Evolutionary conservation across 2,797 vertebrate genomes (phyloP).

Genomic region (Cirrhinus mrigala): DNA sequence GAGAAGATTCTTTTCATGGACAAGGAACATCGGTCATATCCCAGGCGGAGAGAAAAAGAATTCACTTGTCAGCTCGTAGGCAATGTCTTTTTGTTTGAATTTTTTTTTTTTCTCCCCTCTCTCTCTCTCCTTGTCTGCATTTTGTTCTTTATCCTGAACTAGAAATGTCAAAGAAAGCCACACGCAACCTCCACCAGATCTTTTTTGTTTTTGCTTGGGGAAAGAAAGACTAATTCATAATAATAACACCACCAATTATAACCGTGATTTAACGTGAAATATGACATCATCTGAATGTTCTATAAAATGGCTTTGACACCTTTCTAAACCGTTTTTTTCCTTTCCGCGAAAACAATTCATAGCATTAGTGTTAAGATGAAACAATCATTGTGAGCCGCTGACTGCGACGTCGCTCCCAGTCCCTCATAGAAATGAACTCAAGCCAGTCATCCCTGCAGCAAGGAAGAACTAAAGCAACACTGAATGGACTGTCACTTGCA

Average conservation of each 20-base stretch:
- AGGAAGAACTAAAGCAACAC: constrained; percentile 52
- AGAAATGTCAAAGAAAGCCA: constrained; percentile 61
- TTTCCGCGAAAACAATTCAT: constrained; percentile 63
- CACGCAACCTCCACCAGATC: constrained; percentile 52
- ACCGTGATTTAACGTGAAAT: constrained; percentile 65
- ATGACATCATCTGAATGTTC: constrained; percentile 67
- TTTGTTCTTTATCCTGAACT: constrained; percentile 56
- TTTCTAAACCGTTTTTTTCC: constrained; percentile 47
- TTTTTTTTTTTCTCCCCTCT: constrained; percentile 21
- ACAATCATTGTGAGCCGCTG: constrained; percentile 66
- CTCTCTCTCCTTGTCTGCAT: constrained; percentile 47
- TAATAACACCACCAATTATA: constrained; percentile 66
- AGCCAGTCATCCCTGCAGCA: constrained; percentile 46
- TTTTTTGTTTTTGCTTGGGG: constrained; percentile 57
- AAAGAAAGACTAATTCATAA: constrained; percentile 65
- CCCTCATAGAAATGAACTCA: constrained; percentile 63
- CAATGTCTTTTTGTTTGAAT: constrained; percentile 66
- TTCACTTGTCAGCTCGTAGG: constrained; percentile 52
- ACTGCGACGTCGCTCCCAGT: constrained; percentile 60
- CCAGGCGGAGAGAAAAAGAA: constrained; percentile 81
- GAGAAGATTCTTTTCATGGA: constrained; percentile 83
- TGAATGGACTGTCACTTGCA: constrained; percentile 24
- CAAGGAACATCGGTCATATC: constrained; percentile 95
- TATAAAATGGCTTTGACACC: constrained; percentile 66
- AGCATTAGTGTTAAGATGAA: constrained; percentile 65